A percentile compares a stretch with the other conserved stretches of the same genome.
Conservation (phyloP, 2,888 invertebrate genomes). For the Sarcophaga carnaria region DNA sequence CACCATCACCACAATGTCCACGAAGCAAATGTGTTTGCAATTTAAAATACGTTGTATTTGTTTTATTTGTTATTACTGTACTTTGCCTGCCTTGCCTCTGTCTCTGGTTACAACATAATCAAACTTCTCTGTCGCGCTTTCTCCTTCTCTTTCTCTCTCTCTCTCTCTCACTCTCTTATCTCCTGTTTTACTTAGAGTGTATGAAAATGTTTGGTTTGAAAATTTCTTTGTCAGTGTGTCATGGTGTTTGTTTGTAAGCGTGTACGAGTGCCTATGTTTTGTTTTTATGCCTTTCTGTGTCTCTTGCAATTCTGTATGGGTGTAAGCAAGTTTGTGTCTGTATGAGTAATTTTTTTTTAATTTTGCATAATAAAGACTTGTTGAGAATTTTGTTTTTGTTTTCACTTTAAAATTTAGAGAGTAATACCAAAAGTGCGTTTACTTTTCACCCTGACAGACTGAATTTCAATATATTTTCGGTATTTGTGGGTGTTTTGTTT, state of each 20-base stretch:
- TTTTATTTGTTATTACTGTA: too few relatives aligned
- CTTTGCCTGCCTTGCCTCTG: not conserved
- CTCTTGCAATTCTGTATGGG: too few relatives aligned
- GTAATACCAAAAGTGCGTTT: not conserved
- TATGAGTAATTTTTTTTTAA: not conserved
- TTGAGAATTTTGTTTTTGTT: not conserved
- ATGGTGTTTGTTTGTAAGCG: not conserved
- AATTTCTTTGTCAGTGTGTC: not conserved
- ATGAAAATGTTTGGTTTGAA: not conserved
- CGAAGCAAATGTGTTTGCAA: not conserved
- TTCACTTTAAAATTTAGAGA: too few relatives aligned
- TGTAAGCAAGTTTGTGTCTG: not conserved
- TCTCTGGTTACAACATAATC: not conserved
- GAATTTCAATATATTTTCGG: not conserved
- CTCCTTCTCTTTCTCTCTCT: too few relatives aligned
- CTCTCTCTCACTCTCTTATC: too few relatives aligned
- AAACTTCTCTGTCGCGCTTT: too few relatives aligned
- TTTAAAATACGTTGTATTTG: not conserved
- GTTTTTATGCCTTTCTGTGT: not conserved
- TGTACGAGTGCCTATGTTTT: conserved; percentile 20
- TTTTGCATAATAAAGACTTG: not conserved
- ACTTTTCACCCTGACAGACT: not conserved
- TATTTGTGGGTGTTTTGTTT: not conserved
- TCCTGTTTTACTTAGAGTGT: not conserved
- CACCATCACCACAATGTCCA: not conserved